Percentiles rank a stretch among this genome's conserved stretches.
These are phyloP conservation scores for human (Homo sapiens) DNA, from an alignment of 2,113 vertebrate species.

Conservation along the genomic window GRCh38 chr2:6860501-6861000, in stretches of 20 bases:
- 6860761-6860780: not conserved
- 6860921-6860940: not conserved
- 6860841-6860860: not conserved
- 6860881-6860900: not conserved
- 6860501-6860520: too few species aligned
- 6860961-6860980: not conserved
- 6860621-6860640: too few species aligned
- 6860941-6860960: not conserved
- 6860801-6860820: rapidly evolving
- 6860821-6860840: too few species aligned
- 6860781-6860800: not conserved
- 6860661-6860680: too few species aligned
- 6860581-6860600: too few species aligned
- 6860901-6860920: not conserved
- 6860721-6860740: not conserved
- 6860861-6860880: not conserved
- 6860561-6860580: too few species aligned
- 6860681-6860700: too few species aligned
- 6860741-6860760: not conserved
- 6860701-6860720: too few species aligned
- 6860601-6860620: too few species aligned
- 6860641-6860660: too few species aligned
- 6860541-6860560: too few species aligned
- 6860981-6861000: not conserved
- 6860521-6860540: too few species aligned